These are phyloP conservation scores for Eptesicus fuscus DNA, from an alignment of 2,113 vertebrate genomes.

Conservation along the genomic window DNA sequence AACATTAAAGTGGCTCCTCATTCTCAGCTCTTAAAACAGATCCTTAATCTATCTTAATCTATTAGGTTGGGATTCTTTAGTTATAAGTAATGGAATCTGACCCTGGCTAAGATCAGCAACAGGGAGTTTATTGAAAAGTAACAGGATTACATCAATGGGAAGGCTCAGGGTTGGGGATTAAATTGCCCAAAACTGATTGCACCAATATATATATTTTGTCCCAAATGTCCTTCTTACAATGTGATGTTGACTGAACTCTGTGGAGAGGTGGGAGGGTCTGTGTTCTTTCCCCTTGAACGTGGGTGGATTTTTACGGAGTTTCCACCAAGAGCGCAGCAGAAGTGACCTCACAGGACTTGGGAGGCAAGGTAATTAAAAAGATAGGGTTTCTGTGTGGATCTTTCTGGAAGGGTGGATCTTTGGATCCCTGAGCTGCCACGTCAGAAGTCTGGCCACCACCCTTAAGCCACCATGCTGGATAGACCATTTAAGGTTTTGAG, in stretches of 20 bases:
- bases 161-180: background rate
- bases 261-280: background rate
- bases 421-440: background rate
- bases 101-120: background rate
- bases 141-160: background rate
- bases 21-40: too few relatives aligned
- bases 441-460: background rate
- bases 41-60: background rate
- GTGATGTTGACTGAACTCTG: background rate
- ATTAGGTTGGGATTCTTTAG: slow-evolving; percentile 1
- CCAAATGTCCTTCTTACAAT: background rate
- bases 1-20: background rate
- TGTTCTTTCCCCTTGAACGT: background rate
- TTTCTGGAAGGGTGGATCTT: background rate
- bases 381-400: background rate
- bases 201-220: background rate
- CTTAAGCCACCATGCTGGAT: background rate
- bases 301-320: background rate
- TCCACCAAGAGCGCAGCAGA: background rate
- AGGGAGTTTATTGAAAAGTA: slow-evolving; percentile 2
- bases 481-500: background rate
- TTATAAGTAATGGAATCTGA: slow-evolving; percentile 45
- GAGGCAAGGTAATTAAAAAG: background rate
- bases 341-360: background rate
- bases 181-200: background rate